These are phyloP conservation scores for Azorinus chamasolen DNA, from an alignment of 2,888 invertebrate species.

Conservation along the genomic window DNA sequence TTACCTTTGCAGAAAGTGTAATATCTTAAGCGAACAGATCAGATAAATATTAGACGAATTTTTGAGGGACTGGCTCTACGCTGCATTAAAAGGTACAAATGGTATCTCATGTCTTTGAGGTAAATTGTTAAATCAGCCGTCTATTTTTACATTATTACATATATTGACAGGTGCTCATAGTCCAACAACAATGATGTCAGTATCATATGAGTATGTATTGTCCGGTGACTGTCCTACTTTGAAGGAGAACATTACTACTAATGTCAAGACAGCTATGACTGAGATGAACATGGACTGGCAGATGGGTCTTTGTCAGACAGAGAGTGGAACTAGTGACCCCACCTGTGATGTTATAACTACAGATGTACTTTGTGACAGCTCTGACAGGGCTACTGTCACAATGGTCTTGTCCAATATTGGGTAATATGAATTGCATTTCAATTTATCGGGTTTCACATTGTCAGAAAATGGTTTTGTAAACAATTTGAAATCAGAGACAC, in stretches of 20 bases:
- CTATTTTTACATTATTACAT: too few species aligned
- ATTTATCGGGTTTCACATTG: too few species aligned
- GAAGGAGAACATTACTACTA: not conserved
- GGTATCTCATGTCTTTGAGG: too few species aligned
- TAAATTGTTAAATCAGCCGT: too few species aligned
- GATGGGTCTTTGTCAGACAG: slow-evolving; percentile 31
- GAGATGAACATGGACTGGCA: slow-evolving; percentile 24
- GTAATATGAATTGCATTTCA: slow-evolving; percentile 6
- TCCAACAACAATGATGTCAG: not conserved
- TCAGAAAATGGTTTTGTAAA: too few species aligned
- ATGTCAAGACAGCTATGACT: slow-evolving; percentile 1
- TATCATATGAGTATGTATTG: slow-evolving; percentile 19
- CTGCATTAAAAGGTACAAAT: too few species aligned
- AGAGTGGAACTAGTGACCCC: slow-evolving; percentile 21
- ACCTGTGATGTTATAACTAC: slow-evolving; percentile 20
- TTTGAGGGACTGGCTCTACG: too few species aligned
- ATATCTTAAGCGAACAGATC: too few species aligned
- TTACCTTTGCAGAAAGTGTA: too few species aligned
- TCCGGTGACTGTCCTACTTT: slow-evolving; percentile 7
- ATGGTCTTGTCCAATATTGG: slow-evolving; percentile 19
- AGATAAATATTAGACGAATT: too few species aligned
- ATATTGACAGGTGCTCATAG: not conserved
- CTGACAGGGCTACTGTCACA: slow-evolving; percentile 8
- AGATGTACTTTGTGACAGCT: slow-evolving; percentile 14
- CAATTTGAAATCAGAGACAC: too few species aligned